Evolutionary conservation across 2,797 vertebrate species (phyloP).

Genomic region (Gymnopithys bicolor): DNA sequence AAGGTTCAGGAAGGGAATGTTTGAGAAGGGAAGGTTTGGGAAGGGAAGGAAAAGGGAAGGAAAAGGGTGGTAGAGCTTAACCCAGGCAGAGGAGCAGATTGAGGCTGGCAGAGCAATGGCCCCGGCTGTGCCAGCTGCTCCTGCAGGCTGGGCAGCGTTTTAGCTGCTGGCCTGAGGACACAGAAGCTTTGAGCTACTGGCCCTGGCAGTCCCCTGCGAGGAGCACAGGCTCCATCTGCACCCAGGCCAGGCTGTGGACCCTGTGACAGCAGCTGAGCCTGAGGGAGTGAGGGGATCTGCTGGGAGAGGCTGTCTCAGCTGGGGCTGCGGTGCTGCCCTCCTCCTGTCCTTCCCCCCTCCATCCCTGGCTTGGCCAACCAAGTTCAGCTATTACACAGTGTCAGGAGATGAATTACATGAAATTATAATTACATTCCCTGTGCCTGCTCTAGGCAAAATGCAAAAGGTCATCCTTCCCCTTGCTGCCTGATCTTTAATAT

Average conservation of each 20-base stretch:
- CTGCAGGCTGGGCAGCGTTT: not conserved
- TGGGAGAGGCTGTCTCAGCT: accelerated
- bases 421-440: slow-evolving; percentile 56
- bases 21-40: too few relatives aligned
- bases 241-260: accelerated
- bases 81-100: not conserved
- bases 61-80: not conserved
- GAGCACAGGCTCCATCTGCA: not conserved
- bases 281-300: not conserved
- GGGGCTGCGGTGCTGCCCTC: not conserved
- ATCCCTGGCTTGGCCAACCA: not conserved
- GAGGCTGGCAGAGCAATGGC: not conserved
- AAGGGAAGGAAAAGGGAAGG: not conserved
- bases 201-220: not conserved
- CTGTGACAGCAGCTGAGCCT: accelerated
- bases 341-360: not conserved
- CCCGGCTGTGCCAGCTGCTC: not conserved
- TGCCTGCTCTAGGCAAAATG: slow-evolving; percentile 59
- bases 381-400: not conserved
- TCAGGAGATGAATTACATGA: slow-evolving; percentile 56
- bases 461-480: slow-evolving; percentile 69
- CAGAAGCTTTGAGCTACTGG: not conserved
- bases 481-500: slow-evolving; percentile 47
- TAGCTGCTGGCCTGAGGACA: not conserved
- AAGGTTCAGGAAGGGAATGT: too few relatives aligned